Percentiles rank a stretch among this genome's conserved stretches.
Evolutionary conservation across 2,888 invertebrate species (phyloP).

Genomic region (Clistopyga incitator): DNA sequence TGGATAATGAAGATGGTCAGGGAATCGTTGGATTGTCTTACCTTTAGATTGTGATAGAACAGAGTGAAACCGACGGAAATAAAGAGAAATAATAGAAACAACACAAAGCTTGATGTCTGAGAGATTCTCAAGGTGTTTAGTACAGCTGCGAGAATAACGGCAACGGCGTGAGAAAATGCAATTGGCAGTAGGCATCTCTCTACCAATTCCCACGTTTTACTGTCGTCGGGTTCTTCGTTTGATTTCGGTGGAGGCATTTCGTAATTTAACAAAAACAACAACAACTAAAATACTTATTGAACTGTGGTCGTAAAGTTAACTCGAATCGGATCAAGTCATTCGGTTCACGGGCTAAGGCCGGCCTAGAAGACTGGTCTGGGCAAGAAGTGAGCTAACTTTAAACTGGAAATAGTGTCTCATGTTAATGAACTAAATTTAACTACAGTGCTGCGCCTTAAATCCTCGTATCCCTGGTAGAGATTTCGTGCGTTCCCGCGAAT

Average conservation of each 20-base stretch:
- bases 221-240: conserved; percentile 81
- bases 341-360: conserved; percentile 65
- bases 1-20: conserved; percentile 22
- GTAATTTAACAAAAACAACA: conserved; percentile 23
- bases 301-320: conserved; percentile 49
- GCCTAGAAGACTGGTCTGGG: conserved; percentile 74
- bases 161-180: conserved; percentile 92
- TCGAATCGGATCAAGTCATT: conserved; percentile 65
- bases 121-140: conserved; percentile 91
- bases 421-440: conserved; percentile 81
- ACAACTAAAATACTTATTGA: conserved; percentile 54
- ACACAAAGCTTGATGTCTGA: conserved; percentile 90
- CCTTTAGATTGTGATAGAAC: conserved; percentile 94
- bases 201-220: conserved; percentile 87
- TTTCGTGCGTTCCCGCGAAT: conserved; percentile 60
- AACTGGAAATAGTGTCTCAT: conserved; percentile 81
- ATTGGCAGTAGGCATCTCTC: conserved; percentile 92
- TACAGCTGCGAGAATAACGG: conserved; percentile 90
- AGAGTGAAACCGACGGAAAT: conserved; percentile 91
- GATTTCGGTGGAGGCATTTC: conserved; percentile 77
- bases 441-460: conserved; percentile 78
- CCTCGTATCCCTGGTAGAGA: conserved; percentile 76
- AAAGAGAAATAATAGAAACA: conserved; percentile 90
- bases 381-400: conserved; percentile 83
- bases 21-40: conserved; percentile 80